A percentile compares a stretch with the other conserved stretches of the same genome.
Conservation (phyloP, 2,888 invertebrate species). For the Sphecodes monilicornis region DNA sequence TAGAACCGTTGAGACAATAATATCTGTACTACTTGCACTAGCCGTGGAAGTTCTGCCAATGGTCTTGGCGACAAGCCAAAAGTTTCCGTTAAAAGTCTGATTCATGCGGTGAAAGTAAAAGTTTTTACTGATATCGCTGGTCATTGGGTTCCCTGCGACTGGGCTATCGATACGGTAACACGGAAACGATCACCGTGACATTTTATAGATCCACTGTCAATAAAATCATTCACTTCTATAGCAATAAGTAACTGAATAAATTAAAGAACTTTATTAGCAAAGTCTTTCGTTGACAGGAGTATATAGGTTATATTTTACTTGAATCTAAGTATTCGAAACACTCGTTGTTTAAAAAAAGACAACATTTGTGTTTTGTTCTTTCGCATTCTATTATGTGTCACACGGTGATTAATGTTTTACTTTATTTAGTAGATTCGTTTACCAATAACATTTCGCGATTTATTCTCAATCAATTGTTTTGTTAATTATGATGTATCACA, state of each 20-base stretch:
- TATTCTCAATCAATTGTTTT: background rate
- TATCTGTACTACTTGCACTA: conserved; percentile 55
- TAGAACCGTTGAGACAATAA: conserved; percentile 47
- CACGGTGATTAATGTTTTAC: too few relatives aligned
- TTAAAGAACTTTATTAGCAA: background rate
- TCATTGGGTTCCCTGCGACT: conserved; percentile 16
- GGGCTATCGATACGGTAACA: conserved; percentile 10
- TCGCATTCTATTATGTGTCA: too few relatives aligned
- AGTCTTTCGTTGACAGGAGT: background rate
- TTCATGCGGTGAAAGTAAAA: conserved; percentile 59
- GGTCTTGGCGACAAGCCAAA: conserved; percentile 55
- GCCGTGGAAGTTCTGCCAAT: conserved; percentile 35
- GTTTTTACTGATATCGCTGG: conserved; percentile 49
- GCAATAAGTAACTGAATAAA: background rate
- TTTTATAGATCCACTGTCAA: background rate
- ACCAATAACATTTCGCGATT: background rate
- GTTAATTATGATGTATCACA: too few relatives aligned
- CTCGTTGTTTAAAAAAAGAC: background rate
- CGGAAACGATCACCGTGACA: background rate
- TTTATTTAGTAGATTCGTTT: too few relatives aligned
- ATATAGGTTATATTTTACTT: background rate
- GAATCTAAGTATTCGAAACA: background rate
- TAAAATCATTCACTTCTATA: background rate
- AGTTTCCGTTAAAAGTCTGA: conserved; percentile 53
- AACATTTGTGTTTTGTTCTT: background rate